A percentile compares a stretch with the other conserved stretches of the same genome.
Conservation (phyloP, 2,797 vertebrate species). For the Pangasius djambal region DNA sequence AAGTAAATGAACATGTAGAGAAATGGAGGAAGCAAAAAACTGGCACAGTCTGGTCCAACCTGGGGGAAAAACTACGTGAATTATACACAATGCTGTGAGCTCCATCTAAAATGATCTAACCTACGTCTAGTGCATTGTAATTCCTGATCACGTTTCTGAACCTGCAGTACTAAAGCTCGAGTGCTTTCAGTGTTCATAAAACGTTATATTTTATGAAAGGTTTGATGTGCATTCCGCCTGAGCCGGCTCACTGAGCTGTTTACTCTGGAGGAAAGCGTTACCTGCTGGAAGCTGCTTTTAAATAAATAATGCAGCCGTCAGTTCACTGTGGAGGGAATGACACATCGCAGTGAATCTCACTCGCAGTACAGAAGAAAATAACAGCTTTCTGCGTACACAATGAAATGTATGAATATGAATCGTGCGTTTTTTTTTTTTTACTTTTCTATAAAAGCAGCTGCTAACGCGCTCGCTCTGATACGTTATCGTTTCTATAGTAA, state of each 20-base stretch:
- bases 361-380: neutral
- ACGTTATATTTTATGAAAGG: neutral
- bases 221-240: neutral
- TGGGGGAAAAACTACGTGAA: neutral
- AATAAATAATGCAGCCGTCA: conserved; percentile 22
- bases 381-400: neutral
- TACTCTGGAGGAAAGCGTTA: neutral
- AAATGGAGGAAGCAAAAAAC: neutral
- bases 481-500: neutral
- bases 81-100: neutral
- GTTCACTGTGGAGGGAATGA: neutral
- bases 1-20: neutral
- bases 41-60: neutral
- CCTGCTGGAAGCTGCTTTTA: conserved; percentile 17
- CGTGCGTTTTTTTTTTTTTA: neutral
- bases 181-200: neutral
- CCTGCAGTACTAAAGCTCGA: neutral
- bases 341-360: neutral
- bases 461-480: neutral
- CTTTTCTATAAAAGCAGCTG: neutral
- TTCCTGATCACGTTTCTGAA: neutral
- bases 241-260: neutral
- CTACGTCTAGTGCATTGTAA: neutral
- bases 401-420: neutral
- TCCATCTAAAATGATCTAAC: neutral